Base-by-base conservation (phyloP, 2,888 invertebrate species). In the Mesochorus sp. region DNA sequence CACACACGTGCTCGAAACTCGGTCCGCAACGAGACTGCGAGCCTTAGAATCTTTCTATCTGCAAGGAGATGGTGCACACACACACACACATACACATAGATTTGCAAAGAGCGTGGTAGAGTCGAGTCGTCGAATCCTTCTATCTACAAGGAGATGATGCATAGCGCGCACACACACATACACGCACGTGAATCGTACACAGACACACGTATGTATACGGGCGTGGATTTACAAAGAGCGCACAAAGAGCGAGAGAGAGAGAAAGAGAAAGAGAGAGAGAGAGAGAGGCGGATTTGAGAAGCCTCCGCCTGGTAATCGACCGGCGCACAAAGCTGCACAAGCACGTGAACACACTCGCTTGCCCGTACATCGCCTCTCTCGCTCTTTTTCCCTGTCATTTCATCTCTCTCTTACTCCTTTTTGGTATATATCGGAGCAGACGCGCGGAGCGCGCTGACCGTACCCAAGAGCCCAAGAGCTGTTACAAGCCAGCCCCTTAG, bases 291-390 rank as follows among this genome's bases (percentile, higher is more conserved):
- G 57, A 37, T 37, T 55, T 47, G 72, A 70, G 71, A 61, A 71
- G 70, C 34, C 74, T 74, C 62, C 70, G 78, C 61, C 70, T 78
- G 78, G 61, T 51, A 76, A 81, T 81, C 81, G 81, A 81, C 81
- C 81, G 81, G 81, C 80, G 81, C 81, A 81, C 80, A 78, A 72
- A 80, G 70, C 76, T 78, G 26, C 76, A 73, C 80, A 73, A 68
- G 80, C 80, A 78, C 73, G 77, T 80, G 80, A 67, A 78, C 57
- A 79, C 70, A 75, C 73, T 59, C 57, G 57, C 57, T 72, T 55
- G 31, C 17, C 68, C 21, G 28, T n/a, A n/a, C 53, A 66, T 12
- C 34, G 44, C 49, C 12, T 49, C 26, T n/a, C 6, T 14, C 39
- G 19, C 8, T 70, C 71, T 24, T 51, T 39, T 37, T 71, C 31